A percentile compares a stretch with the other conserved stretches of the same genome.
These are phyloP conservation scores for Heliconius congener DNA, from an alignment of 1,140 invertebrate genomes.

Conservation along the genomic window DNA sequence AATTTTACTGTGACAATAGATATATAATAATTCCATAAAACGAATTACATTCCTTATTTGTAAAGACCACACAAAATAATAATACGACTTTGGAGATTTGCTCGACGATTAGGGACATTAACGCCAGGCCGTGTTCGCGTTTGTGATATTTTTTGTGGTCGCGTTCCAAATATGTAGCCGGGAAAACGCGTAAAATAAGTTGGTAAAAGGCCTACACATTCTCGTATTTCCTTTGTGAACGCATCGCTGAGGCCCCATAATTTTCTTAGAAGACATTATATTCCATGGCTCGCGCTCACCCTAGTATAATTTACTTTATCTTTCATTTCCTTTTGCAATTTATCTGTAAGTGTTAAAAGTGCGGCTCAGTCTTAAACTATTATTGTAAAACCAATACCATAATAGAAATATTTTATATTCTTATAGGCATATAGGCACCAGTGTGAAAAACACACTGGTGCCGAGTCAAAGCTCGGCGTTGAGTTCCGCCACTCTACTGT, in stretches of 20 bases:
- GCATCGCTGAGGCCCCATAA: slow-evolving; percentile 56
- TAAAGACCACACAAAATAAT: background rate
- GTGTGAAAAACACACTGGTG: no score
- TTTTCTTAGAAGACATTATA: slow-evolving; percentile 66
- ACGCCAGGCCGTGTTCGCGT: slow-evolving; percentile 40
- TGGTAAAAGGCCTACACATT: slow-evolving; percentile 65
- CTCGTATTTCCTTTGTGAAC: slow-evolving; percentile 56
- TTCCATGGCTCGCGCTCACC: slow-evolving; percentile 61
- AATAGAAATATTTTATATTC: background rate
- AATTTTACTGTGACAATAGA: no score
- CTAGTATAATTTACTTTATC: slow-evolving; percentile 56
- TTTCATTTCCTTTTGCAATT: slow-evolving; percentile 43
- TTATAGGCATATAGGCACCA: no score
- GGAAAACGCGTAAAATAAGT: slow-evolving; percentile 68
- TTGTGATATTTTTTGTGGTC: slow-evolving; percentile 54
- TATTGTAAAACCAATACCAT: background rate
- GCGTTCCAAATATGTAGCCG: slow-evolving; percentile 44
- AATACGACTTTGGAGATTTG: slow-evolving; percentile 33
- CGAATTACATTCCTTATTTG: background rate
- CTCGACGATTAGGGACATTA: slow-evolving; percentile 38
- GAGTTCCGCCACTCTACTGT: no score
- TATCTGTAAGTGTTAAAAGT: background rate
- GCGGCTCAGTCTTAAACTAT: background rate
- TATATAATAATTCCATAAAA: no score
- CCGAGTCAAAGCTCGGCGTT: no score